Evolutionary conservation across 2,888 invertebrate genomes (phyloP).

Genomic region (Chloromyia formosa): DNA sequence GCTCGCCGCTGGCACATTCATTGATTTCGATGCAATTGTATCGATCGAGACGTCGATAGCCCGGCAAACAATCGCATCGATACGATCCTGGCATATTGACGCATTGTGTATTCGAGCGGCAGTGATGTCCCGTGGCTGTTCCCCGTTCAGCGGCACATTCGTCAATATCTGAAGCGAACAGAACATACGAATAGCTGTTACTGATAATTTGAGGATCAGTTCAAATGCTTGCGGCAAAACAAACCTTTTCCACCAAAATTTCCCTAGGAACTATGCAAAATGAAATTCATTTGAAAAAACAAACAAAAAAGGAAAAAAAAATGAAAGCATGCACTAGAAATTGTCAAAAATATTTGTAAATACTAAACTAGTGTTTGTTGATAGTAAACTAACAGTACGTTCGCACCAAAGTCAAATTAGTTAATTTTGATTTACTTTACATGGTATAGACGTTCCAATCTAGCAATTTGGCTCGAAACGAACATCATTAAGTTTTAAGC

Average conservation of each 20-base stretch:
- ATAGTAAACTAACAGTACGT: no score
- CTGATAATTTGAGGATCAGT: conserved; percentile 31
- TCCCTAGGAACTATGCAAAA: no score
- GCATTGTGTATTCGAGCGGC: conserved; percentile 84
- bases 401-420: no score
- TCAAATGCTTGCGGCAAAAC: conserved; percentile 13
- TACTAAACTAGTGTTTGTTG: no score
- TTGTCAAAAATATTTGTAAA: neutral
- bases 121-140: conserved; percentile 83
- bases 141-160: conserved; percentile 80
- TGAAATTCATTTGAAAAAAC: neutral
- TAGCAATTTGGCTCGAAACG: no score
- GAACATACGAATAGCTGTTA: conserved; percentile 28
- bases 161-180: conserved; percentile 75
- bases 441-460: no score
- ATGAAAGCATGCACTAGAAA: neutral
- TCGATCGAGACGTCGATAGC: conserved; percentile 79
- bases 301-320: neutral
- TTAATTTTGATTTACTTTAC: no score
- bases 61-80: conserved; percentile 83
- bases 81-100: conserved; percentile 85
- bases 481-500: no score
- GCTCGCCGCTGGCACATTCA: conserved; percentile 77
- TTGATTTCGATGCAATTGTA: conserved; percentile 84
- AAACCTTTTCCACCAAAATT: conserved; percentile 24